Base-by-base conservation (phyloP, 2,797 vertebrate species). In the Percopsis omiscomaycus region DNA sequence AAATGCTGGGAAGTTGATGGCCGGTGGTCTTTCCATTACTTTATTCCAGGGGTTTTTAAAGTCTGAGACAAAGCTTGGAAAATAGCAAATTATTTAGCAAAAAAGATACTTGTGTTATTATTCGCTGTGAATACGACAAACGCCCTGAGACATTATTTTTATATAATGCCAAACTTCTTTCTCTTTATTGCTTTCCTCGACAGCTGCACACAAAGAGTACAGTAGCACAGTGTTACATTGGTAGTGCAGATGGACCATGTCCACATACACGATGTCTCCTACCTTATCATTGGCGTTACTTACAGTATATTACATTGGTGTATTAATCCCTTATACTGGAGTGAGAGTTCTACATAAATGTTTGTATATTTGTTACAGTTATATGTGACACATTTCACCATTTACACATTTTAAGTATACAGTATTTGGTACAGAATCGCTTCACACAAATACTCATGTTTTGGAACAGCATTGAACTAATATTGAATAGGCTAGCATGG, bases 281-380 rank as follows among this genome's bases (percentile, higher is more conserved):
- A 56, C 48, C 48, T 30, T 61, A 59, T 71, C 65, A 11, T 61
- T 13, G 61, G 63, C 30, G 59, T 83, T 80, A 71, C 78, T 81
- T 69, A 82, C 64, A 88, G 60, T 79, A 86, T 78, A 74, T 82
- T 76, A 86, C 79, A 82, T 74, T 55, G 58, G 71, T 77, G 62
- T 69, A 68, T 81, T 80, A 85, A 68, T 83, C 78, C 83, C 79
- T 85, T 81, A 88, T 81, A 86, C 67, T 86, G 87, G 88, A 91
- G 89, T 92, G 87, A 84, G 67, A 57, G 82, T 82, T 75, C 78
- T 78, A 79, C 77, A 81, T 81, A 78, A 53, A 85, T 68, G 68
- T 74, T 76, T 66, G 76, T 89, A 87, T 80, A 85, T 68, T 80
- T 78, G 59, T 75, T 65, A 66, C 77, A 82, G 79, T 80, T 79